Percentiles rank a stretch among this genome's conserved stretches.
phyloP scores from a whole-genome alignment of 2,888 invertebrate species.

The Rugalucina vietnamica region DNA sequence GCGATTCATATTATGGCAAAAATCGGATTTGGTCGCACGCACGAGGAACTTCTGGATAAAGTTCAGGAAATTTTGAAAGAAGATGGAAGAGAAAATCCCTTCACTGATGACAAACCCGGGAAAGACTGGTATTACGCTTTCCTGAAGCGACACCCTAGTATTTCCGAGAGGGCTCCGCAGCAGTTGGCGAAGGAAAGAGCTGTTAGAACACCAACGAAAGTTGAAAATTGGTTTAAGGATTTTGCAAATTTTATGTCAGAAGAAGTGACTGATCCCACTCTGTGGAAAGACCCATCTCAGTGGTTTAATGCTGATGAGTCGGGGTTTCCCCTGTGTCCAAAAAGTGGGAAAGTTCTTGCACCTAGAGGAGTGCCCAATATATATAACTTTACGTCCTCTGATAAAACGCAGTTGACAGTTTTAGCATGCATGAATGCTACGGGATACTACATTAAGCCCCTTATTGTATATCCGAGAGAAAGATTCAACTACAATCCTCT shows the following conservation, averaged over 20 bases:
- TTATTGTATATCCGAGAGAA: constrained; percentile 28
- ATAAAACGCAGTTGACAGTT: constrained; percentile 35
- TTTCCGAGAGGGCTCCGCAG: background rate
- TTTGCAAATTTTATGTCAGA: background rate
- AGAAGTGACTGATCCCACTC: background rate
- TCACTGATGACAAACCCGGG: background rate
- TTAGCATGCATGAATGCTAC: constrained; percentile 26
- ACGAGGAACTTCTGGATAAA: background rate
- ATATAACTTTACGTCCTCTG: constrained; percentile 1
- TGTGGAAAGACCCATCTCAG: background rate
- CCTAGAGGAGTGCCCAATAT: background rate
- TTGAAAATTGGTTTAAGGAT: background rate
- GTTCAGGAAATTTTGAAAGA: background rate
- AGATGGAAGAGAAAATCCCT: background rate
- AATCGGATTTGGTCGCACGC: background rate
- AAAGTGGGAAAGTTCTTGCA: background rate
- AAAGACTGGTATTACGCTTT: background rate
- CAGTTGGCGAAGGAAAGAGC: background rate
- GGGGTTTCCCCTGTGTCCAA: background rate
- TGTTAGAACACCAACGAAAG: background rate
- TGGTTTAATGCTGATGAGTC: constrained; percentile 7
- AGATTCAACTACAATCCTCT: constrained; percentile 1
- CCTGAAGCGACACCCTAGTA: background rate
- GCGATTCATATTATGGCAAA: background rate
- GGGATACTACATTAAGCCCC: constrained; percentile 8